Percentiles rank a stretch among this genome's conserved stretches.
Conservation (phyloP, 2,888 invertebrate species). For the Lacanobia oleracea region DNA sequence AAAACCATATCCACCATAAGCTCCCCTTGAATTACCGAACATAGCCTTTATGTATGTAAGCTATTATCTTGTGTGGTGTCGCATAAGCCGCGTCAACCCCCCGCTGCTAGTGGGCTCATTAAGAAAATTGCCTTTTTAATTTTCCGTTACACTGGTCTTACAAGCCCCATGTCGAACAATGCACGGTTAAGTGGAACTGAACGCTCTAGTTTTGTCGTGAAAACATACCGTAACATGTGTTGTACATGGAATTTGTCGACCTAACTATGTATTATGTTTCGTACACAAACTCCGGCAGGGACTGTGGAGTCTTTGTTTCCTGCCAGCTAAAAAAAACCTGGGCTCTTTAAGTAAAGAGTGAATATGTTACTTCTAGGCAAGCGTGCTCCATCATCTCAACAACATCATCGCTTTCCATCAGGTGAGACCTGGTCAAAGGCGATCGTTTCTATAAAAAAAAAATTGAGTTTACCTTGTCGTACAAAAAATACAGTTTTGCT, state of each 20-base stretch:
- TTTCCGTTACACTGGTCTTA: conserved; percentile 80
- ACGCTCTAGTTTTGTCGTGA: conserved; percentile 63
- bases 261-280: neutral
- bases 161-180: conserved; percentile 67
- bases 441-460: neutral
- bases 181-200: conserved; percentile 66
- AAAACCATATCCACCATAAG: conserved; percentile 7
- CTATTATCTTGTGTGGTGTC: conserved; percentile 60
- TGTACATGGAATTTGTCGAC: neutral
- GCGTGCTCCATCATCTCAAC: no score
- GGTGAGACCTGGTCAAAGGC: no score
- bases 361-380: no score
- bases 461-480: neutral
- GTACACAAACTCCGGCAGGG: no score
- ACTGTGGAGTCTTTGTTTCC: no score
- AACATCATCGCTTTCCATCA: no score
- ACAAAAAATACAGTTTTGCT: conserved; percentile 5
- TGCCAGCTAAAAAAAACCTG: no score
- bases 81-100: conserved; percentile 71
- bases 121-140: conserved; percentile 87
- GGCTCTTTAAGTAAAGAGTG: no score
- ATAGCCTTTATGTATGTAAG: conserved; percentile 43
- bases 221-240: conserved; percentile 53
- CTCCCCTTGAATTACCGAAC: conserved; percentile 34
- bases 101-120: conserved; percentile 79